Percentiles rank a stretch among this genome's conserved stretches.
phyloP scores from a whole-genome alignment of 1,140 invertebrate species.

The Anastatus disparis region DNA sequence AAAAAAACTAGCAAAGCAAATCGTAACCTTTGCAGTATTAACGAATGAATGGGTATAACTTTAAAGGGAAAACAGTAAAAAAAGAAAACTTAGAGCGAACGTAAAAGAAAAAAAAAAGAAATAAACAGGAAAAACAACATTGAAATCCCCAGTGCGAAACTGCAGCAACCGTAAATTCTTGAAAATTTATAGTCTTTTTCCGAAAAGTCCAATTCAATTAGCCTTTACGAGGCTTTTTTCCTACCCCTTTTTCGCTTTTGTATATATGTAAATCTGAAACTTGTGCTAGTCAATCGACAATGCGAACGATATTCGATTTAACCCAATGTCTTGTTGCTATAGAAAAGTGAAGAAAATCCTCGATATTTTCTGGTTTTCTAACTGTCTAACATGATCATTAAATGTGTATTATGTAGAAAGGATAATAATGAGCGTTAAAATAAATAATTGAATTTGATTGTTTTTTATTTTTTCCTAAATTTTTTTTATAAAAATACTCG shows the following conservation, averaged over 20 bases:
- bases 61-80: too few relatives aligned
- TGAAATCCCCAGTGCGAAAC: slow-evolving; percentile 14
- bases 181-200: slow-evolving; percentile 30
- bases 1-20: neutral
- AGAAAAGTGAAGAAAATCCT: too few relatives aligned
- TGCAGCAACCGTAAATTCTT: slow-evolving; percentile 16
- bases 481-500: too few relatives aligned
- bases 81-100: too few relatives aligned
- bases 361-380: too few relatives aligned
- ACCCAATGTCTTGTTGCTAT: too few relatives aligned
- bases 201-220: slow-evolving; percentile 31
- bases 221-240: neutral
- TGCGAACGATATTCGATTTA: neutral
- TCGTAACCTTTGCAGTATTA: neutral
- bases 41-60: slow-evolving; percentile 5
- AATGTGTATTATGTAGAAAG: too few relatives aligned
- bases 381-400: too few relatives aligned
- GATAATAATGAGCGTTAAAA: too few relatives aligned
- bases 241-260: too few relatives aligned
- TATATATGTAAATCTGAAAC: neutral
- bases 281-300: neutral
- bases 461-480: too few relatives aligned
- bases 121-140: neutral
- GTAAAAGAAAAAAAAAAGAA: neutral
- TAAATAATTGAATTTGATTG: too few relatives aligned